Evolutionary conservation across 2,113 vertebrate species (phyloP).

Genomic region (Myrmophylax atrothorax): DNA sequence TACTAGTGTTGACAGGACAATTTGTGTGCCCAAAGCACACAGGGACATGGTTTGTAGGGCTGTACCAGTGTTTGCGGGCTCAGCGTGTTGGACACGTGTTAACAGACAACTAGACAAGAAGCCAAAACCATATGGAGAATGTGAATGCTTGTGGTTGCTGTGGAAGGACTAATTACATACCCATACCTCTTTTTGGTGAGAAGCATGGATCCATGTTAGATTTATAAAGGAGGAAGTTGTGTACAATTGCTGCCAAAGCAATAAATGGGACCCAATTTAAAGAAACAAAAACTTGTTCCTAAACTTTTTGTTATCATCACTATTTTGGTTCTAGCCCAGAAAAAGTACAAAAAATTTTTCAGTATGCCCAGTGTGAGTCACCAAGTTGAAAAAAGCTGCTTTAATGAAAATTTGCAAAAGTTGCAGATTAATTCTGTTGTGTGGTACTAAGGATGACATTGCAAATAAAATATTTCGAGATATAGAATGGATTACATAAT

Average conservation of each 20-base stretch:
- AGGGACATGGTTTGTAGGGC: background rate
- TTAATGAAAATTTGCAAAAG: background rate
- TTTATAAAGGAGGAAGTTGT: background rate
- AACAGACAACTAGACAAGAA: background rate
- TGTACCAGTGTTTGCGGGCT: rapidly evolving
- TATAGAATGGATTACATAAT: background rate
- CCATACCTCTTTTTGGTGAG: background rate
- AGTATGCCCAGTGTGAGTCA: background rate
- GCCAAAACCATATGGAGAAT: background rate
- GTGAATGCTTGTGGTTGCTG: background rate
- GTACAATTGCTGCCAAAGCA: background rate
- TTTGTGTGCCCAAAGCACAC: background rate
- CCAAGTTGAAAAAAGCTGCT: background rate
- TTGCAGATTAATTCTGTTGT: background rate
- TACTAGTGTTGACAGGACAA: background rate
- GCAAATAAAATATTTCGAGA: background rate
- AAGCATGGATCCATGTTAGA: background rate
- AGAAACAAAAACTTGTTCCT: background rate
- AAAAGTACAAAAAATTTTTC: background rate
- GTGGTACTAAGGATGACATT: background rate
- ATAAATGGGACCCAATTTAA: background rate
- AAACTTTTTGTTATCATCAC: background rate
- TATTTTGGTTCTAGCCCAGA: background rate
- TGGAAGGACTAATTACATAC: background rate
- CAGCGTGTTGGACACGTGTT: rapidly evolving